phyloP scores from a whole-genome alignment of 1,140 invertebrate species.

The Drosophila parvula region DNA sequence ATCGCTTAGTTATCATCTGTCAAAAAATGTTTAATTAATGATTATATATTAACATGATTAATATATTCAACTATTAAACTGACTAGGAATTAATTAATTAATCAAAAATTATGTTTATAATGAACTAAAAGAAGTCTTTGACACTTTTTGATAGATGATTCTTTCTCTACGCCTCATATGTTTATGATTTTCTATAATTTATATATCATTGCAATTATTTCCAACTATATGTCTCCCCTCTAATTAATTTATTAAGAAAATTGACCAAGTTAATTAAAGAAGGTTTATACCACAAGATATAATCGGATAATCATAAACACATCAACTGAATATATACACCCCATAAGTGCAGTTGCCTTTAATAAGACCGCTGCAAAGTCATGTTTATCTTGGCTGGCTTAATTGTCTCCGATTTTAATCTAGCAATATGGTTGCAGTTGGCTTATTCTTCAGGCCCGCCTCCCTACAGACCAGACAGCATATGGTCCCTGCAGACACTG shows the following conservation, averaged over 20 bases:
- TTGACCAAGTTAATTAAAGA: conserved; percentile 2
- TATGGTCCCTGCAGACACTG: conserved; percentile 57
- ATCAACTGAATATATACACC: conserved; percentile 3
- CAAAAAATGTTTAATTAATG: conserved; percentile 4
- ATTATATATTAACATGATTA: neutral
- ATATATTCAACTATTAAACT: neutral
- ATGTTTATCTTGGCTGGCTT: conserved; percentile 62
- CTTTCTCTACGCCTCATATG: neutral
- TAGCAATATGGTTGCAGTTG: conserved; percentile 62
- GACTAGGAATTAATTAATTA: neutral
- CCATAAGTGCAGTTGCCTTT: conserved; percentile 18
- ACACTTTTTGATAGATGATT: conserved; percentile 1
- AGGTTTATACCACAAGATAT: neutral
- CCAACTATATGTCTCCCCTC: neutral
- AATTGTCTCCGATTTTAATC: conserved; percentile 81
- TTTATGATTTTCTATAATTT: neutral
- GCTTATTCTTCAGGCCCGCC: neutral
- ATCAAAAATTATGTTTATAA: neutral
- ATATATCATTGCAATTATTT: neutral
- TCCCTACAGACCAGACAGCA: conserved; percentile 26
- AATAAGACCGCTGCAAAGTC: conserved; percentile 18
- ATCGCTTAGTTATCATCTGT: neutral
- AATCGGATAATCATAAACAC: conserved; percentile 22
- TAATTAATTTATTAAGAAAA: conserved; percentile 12
- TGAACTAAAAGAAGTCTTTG: neutral